Evolutionary conservation across 1,140 invertebrate genomes (phyloP).

Genomic region (Rhopalosiphum padi): DNA sequence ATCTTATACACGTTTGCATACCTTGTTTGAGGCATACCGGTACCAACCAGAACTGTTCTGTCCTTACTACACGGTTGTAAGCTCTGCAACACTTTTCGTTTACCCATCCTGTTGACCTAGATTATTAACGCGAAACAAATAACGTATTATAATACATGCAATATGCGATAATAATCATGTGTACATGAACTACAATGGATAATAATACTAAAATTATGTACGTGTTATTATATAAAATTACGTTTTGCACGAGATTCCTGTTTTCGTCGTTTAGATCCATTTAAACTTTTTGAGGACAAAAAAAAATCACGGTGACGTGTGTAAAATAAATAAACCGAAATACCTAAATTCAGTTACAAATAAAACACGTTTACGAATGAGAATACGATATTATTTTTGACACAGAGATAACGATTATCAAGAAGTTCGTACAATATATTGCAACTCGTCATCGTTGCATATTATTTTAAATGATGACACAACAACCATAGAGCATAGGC

Average conservation of each 20-base stretch:
- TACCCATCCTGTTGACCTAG: background rate
- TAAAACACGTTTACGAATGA: background rate
- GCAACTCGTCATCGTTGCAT: background rate
- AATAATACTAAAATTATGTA: conserved; percentile 6
- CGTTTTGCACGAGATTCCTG: background rate
- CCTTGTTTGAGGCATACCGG: background rate
- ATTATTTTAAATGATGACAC: background rate
- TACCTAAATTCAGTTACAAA: background rate
- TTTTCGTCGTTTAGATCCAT: background rate
- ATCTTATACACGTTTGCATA: background rate
- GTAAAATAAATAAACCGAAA: background rate
- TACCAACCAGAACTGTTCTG: background rate
- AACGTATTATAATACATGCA: background rate
- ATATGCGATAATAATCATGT: background rate
- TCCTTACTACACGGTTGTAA: background rate
- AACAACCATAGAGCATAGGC: background rate
- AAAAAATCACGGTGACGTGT: background rate
- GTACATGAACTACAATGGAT: background rate
- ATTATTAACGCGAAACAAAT: background rate
- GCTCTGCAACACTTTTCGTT: background rate
- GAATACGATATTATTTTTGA: background rate
- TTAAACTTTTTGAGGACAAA: background rate
- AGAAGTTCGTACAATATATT: background rate
- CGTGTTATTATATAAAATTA: conserved; percentile 5
- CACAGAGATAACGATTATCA: background rate